Evolutionary conservation across 2,888 invertebrate genomes (phyloP).

Genomic region (Abrostola triplasia): DNA sequence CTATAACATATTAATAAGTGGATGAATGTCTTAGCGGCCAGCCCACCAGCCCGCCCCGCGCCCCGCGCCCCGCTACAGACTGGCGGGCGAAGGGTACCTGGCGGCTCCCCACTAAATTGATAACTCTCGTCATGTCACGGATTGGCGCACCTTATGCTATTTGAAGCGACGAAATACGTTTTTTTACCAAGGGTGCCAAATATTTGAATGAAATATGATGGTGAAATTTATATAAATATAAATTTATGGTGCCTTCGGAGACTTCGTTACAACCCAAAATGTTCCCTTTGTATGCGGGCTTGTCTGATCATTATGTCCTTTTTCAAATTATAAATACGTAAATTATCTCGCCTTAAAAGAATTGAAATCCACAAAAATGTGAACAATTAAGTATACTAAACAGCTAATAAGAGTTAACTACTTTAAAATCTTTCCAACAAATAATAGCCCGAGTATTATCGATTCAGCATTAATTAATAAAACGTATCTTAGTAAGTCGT

Average conservation of each 20-base stretch:
- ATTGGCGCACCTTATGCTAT: slow-evolving; percentile 34
- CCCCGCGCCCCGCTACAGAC: not conserved
- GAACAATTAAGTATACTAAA: not conserved
- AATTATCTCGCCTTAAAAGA: not conserved
- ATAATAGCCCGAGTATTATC: slow-evolving; percentile 38
- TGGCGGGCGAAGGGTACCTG: slow-evolving; percentile 16
- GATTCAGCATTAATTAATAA: slow-evolving; percentile 46
- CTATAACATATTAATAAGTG: no score
- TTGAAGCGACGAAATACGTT: slow-evolving; percentile 19
- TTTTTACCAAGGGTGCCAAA: no score
- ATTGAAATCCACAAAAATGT: not conserved
- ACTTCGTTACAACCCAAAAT: no score
- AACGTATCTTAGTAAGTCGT: slow-evolving; percentile 37
- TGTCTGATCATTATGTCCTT: no score
- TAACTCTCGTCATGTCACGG: slow-evolving; percentile 17
- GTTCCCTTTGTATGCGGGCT: no score
- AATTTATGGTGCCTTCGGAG: no score
- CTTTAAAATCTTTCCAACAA: slow-evolving; percentile 9
- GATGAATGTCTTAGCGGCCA: slow-evolving; percentile 2
- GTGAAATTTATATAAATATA: no score
- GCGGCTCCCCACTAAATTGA: slow-evolving; percentile 11
- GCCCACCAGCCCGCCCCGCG: not conserved
- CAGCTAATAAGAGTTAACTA: slow-evolving; percentile 2
- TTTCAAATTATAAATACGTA: no score
- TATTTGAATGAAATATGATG: no score